A percentile compares a stretch with the other conserved stretches of the same genome.
Conservation (phyloP, 2,797 vertebrate species). For the Amniataba percoides region DNA sequence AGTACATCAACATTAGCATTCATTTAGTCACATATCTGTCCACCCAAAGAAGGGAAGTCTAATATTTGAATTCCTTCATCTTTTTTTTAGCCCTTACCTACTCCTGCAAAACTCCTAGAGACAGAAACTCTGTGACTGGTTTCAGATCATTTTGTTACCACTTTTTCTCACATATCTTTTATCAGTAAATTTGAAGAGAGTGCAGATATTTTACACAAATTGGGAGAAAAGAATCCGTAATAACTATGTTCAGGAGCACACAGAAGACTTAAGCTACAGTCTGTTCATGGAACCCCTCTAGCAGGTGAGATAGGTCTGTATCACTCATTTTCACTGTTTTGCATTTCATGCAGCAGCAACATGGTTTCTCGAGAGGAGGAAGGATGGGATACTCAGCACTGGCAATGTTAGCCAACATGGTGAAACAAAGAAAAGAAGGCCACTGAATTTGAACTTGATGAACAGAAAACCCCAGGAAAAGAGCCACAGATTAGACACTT, state of each 20-base stretch:
- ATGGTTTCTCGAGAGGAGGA: neutral
- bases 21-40: too few relatives aligned
- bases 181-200: neutral
- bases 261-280: neutral
- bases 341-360: neutral
- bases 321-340: neutral
- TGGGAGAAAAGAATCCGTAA: neutral
- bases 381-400: neutral
- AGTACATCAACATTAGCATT: too few relatives aligned
- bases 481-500: neutral
- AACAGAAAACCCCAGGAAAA: constrained; percentile 11
- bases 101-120: too few relatives aligned
- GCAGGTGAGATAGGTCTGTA: neutral
- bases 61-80: too few relatives aligned
- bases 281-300: neutral
- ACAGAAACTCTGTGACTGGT: too few relatives aligned
- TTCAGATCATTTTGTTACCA: neutral
- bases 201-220: neutral
- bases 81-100: too few relatives aligned
- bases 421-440: neutral
- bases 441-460: neutral
- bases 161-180: neutral
- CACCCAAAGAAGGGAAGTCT: too few relatives aligned
- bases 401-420: neutral
- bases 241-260: neutral